Evolutionary conservation across 2,888 invertebrate genomes (phyloP), one percentile per base, ranked within the genome.

Genomic region (Macrophya annulata): DNA sequence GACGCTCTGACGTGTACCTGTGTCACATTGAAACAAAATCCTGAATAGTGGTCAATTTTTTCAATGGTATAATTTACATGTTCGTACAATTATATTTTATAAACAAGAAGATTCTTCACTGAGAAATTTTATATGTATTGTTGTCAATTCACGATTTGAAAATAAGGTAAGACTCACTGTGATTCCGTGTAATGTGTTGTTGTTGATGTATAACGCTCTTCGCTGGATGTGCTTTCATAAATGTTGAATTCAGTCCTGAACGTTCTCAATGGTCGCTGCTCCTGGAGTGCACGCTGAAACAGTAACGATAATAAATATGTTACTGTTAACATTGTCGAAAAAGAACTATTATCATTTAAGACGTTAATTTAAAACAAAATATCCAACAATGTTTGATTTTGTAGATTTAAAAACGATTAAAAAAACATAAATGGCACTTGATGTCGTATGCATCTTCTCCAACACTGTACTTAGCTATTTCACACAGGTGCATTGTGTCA

Each of bases 171-270:
- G 62, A 81, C 59, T 96, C 94, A 96, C 96, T 95, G 95, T 90
- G 93, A 93, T 85, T 93, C 93, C 12, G 92, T 95, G 93, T 95
- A 96, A 89, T 96, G 96, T 15, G 96, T 95, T 84, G 96, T 96
- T 81, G 95, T 96, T 1, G 94, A 94, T 45, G 94, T 93, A 85
- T 94, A 94, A 85, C 95, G 95, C 90, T 96, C 96, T 86, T 95
- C 95, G 88, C 95, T 95, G 88, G 95, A 95, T 88, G 95, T 95
- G 93, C 96, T 95, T 92, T 96, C 96, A 88, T 95, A 95, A 94
- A 96, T 96, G 93, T 96, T 97, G 94, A 97, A 97, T 93, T 97
- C 97, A 87, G 97, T 97, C 89, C 97, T 96, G 95, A 97, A 98
- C 86, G 97, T 97, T 89, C 95, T 95, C 89, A 96, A 95, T 86